Conservation (phyloP, 1,140 invertebrate genomes). For the Ceratina calcarata region DNA sequence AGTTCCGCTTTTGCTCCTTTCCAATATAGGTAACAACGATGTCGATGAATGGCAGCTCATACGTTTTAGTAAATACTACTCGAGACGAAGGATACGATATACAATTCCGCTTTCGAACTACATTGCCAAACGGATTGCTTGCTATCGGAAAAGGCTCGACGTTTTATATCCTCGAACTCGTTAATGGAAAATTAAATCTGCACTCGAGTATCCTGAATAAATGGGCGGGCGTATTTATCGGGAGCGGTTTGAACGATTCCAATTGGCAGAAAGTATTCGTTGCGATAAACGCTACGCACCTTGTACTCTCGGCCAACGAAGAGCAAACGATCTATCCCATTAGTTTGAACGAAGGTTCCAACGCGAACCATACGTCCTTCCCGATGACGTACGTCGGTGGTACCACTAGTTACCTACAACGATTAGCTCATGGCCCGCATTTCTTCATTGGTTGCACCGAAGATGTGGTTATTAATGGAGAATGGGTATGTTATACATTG, state of each 20-base stretch:
- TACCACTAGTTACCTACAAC: conserved; percentile 84
- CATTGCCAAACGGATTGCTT: conserved; percentile 91
- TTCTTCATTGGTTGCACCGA: conserved; percentile 94
- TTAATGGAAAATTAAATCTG: conserved; percentile 90
- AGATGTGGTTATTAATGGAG: conserved; percentile 92
- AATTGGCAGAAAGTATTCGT: conserved; percentile 94
- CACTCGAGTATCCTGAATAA: conserved; percentile 93
- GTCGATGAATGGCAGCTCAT: conserved; percentile 89
- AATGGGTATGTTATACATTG: conserved; percentile 83
- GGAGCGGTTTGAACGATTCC: conserved; percentile 90
- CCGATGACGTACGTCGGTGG: conserved; percentile 90
- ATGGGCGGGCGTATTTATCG: conserved; percentile 93
- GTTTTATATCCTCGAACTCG: conserved; percentile 90
- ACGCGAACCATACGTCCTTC: conserved; percentile 88
- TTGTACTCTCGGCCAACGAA: conserved; percentile 91
- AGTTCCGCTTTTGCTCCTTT: conserved; percentile 47
- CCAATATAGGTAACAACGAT: conserved; percentile 87
- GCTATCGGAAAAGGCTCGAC: conserved; percentile 91
- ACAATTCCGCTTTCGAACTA: conserved; percentile 94
- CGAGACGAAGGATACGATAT: conserved; percentile 93
- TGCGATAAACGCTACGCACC: conserved; percentile 91
- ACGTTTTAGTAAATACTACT: conserved; percentile 88
- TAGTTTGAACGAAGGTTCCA: conserved; percentile 86
- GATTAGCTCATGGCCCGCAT: conserved; percentile 86
- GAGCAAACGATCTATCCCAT: conserved; percentile 94